Conservation (phyloP, 2,113 vertebrate species). For the Xiphophorus couchianus region DNA sequence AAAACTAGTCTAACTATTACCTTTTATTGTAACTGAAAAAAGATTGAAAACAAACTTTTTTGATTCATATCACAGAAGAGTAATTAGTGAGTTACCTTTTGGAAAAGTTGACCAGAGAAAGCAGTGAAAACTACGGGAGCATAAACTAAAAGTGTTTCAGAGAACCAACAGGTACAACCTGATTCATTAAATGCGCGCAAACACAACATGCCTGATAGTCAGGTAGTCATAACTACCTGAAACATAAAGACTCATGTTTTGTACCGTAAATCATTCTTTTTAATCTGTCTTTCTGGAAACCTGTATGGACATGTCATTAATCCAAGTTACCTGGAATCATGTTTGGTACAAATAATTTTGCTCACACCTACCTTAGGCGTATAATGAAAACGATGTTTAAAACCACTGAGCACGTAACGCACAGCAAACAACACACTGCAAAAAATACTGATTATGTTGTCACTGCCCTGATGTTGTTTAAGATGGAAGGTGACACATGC, state of each 20-base stretch:
- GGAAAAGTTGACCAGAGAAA: not conserved
- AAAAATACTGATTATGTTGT: not conserved
- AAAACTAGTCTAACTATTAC: no score
- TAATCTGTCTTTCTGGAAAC: not conserved
- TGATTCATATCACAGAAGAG: not conserved
- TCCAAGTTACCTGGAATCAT: not conserved
- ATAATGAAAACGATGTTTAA: not conserved
- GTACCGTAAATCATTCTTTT: not conserved
- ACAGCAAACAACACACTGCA: no score
- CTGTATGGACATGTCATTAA: constrained; percentile 2
- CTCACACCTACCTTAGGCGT: not conserved
- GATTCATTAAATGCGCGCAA: constrained; percentile 7
- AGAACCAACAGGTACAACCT: constrained; percentile 48
- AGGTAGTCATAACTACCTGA: not conserved
- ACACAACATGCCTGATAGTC: not conserved
- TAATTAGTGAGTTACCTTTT: not conserved
- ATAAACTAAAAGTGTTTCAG: constrained; percentile 19
- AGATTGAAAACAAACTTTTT: not conserved
- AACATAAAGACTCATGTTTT: not conserved
- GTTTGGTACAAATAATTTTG: not conserved
- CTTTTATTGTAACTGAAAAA: not conserved
- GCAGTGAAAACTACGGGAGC: not conserved
- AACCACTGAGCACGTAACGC: not conserved
- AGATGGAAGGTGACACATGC: constrained; percentile 9
- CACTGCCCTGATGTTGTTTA: not conserved